phyloP scores from a whole-genome alignment of 2,888 invertebrate genomes.

The Abrostola tripartita region DNA sequence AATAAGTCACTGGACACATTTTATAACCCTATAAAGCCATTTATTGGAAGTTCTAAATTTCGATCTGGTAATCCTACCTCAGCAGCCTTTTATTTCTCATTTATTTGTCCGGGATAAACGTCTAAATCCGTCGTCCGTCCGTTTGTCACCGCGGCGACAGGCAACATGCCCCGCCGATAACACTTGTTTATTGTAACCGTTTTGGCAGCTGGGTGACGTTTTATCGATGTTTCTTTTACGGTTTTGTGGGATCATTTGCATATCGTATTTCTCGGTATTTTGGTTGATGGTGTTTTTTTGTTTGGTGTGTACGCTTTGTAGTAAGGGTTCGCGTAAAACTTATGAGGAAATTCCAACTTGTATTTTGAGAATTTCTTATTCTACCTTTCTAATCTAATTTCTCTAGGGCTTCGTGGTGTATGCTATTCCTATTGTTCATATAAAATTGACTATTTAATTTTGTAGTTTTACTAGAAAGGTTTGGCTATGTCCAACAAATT shows the following conservation, averaged over 20 bases:
- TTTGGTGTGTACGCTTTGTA: conserved; percentile 28
- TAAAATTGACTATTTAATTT: too few relatives aligned
- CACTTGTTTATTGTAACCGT: conserved; percentile 65
- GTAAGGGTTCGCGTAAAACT: conserved; percentile 16
- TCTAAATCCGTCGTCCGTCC: conserved; percentile 72
- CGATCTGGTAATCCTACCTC: conserved; percentile 26
- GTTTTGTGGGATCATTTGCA: conserved; percentile 51
- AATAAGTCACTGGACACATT: not conserved
- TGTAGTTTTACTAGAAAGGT: not conserved
- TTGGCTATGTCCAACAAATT: not conserved
- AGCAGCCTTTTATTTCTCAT: conserved; percentile 50
- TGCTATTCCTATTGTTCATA: too few relatives aligned
- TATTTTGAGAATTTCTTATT: not conserved
- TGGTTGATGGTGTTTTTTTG: conserved; percentile 22
- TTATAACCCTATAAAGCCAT: not conserved
- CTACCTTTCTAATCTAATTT: not conserved
- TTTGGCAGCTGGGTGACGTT: conserved; percentile 59
- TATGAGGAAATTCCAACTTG: conserved; percentile 5
- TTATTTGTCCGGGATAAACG: conserved; percentile 63
- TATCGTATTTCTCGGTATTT: conserved; percentile 49
- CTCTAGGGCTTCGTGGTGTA: too few relatives aligned
- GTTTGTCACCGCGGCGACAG: conserved; percentile 74
- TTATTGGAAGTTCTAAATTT: conserved; percentile 4
- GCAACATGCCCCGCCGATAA: conserved; percentile 71
- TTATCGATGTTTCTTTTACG: conserved; percentile 58